These are phyloP conservation scores for Telenomus remus DNA, from an alignment of 1,140 invertebrate genomes.

Conservation along the genomic window DNA sequence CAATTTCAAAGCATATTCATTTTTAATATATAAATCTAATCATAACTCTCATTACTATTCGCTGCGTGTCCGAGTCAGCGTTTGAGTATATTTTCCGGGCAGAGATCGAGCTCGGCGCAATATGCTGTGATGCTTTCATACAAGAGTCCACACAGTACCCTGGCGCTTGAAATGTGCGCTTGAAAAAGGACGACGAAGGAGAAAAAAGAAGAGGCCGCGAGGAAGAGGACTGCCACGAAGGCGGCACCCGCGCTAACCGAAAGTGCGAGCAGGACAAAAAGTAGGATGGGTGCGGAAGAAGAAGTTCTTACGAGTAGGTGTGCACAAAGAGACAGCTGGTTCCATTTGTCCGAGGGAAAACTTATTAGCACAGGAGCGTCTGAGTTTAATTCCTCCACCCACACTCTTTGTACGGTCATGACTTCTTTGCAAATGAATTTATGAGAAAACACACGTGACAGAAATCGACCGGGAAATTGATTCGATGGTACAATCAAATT, in stretches of 20 bases:
- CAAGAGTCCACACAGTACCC: slow-evolving; percentile 43
- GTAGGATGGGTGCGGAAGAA: slow-evolving; percentile 20
- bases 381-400: slow-evolving; percentile 25
- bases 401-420: slow-evolving; percentile 1
- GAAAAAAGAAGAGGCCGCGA: slow-evolving; percentile 17
- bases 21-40: background rate
- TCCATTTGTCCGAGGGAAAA: slow-evolving; percentile 58
- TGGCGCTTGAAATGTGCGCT: slow-evolving; percentile 25
- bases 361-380: slow-evolving; percentile 57
- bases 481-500: no score
- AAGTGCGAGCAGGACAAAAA: background rate
- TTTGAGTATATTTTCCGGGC: slow-evolving; percentile 45
- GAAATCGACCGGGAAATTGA: no score
- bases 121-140: slow-evolving; percentile 21
- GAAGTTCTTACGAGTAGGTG: slow-evolving; percentile 31
- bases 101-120: slow-evolving; percentile 16
- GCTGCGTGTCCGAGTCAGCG: slow-evolving; percentile 36
- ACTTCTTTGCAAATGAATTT: background rate
- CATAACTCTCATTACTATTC: slow-evolving; percentile 55
- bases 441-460: no score
- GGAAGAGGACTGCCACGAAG: background rate
- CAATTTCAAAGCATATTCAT: background rate
- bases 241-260: background rate
- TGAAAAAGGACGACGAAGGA: slow-evolving; percentile 30
- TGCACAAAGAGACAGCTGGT: slow-evolving; percentile 58